phyloP scores from a whole-genome alignment of 2,888 invertebrate genomes.

The Cantharis rufa region DNA sequence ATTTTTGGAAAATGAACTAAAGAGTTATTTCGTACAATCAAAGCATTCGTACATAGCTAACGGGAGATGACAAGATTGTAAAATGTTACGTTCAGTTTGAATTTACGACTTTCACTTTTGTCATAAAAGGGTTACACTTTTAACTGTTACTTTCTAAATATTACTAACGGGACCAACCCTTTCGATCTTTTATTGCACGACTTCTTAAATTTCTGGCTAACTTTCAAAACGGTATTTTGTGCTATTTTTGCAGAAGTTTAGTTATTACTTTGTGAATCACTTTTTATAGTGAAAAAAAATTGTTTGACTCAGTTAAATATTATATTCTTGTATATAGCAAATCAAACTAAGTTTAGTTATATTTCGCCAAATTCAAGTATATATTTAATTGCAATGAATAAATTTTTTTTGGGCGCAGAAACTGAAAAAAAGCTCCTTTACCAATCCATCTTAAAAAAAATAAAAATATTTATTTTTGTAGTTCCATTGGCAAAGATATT shows the following conservation, averaged over 20 bases:
- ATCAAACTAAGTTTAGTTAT: too few relatives aligned
- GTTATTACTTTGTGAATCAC: neutral
- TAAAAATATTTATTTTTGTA: too few relatives aligned
- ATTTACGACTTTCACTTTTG: slow-evolving; percentile 25
- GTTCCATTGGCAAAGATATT: too few relatives aligned
- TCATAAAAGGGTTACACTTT: slow-evolving; percentile 18
- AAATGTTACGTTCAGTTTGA: slow-evolving; percentile 3
- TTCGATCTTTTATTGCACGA: neutral
- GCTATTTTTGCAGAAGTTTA: neutral
- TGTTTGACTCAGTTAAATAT: too few relatives aligned
- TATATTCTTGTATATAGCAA: too few relatives aligned
- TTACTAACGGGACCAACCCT: neutral
- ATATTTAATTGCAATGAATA: too few relatives aligned
- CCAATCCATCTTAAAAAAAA: too few relatives aligned
- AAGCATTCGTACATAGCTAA: neutral
- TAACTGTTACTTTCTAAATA: neutral
- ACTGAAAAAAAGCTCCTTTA: too few relatives aligned
- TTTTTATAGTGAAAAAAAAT: too few relatives aligned
- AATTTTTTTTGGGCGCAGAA: too few relatives aligned
- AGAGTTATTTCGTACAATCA: neutral
- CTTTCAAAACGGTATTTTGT: neutral
- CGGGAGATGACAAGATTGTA: slow-evolving; percentile 12
- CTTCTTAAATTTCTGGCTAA: neutral
- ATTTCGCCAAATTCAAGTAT: too few relatives aligned
- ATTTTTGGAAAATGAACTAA: neutral